Evolutionary conservation across 2,888 invertebrate species (phyloP).

Genomic region (Arctia plantaginis): DNA sequence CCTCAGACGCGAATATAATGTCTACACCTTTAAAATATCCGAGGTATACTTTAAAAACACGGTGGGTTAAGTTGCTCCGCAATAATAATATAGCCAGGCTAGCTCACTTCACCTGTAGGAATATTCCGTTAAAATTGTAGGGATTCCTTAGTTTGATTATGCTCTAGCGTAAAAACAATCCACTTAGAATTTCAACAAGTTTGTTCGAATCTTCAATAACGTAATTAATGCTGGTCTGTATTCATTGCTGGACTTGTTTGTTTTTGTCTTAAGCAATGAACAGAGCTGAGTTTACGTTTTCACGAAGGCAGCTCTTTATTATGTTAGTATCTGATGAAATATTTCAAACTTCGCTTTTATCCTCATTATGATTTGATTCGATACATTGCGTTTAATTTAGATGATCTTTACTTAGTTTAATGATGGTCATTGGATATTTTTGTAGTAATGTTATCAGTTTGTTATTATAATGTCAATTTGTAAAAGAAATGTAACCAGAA

Average conservation of each 20-base stretch:
- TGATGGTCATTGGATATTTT: neutral
- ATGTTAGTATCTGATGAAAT: constrained; percentile 1
- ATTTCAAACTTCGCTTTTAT: neutral
- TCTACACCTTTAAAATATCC: constrained; percentile 44
- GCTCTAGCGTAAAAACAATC: constrained; percentile 74
- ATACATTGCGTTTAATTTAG: neutral
- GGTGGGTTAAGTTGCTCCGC: constrained; percentile 50
- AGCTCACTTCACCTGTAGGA: constrained; percentile 60
- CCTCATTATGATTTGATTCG: neutral
- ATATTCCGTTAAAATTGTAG: constrained; percentile 56
- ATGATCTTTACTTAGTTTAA: neutral
- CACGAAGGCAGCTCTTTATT: neutral
- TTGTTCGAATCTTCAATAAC: constrained; percentile 66
- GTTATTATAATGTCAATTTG: constrained; percentile 41
- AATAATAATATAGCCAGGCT: constrained; percentile 58
- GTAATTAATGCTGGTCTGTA: constrained; percentile 72
- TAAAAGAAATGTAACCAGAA: constrained; percentile 55
- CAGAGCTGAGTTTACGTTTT: neutral
- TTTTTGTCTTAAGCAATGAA: constrained; percentile 25
- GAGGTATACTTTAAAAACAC: constrained; percentile 48
- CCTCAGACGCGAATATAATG: constrained; percentile 34
- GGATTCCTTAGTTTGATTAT: constrained; percentile 72
- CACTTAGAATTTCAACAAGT: constrained; percentile 66
- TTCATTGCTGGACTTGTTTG: constrained; percentile 38
- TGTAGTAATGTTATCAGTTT: constrained; percentile 1